A percentile compares a stretch with the other conserved stretches of the same genome.
Conservation (phyloP, 2,113 vertebrate genomes). For the Hippocampus zosterae region DNA sequence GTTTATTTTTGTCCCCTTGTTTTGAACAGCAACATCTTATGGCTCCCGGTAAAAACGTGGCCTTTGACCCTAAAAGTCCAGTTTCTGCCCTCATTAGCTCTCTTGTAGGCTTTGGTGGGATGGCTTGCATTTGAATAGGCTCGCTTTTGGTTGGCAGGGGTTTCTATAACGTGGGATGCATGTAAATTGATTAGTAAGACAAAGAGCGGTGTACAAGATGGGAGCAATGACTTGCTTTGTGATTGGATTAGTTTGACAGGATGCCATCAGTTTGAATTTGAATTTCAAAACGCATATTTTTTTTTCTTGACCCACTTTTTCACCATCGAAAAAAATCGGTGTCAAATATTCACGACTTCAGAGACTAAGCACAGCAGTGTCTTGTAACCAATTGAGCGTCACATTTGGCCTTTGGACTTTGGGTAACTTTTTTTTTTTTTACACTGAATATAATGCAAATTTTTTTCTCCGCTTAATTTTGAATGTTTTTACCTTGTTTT, state of each 20-base stretch:
- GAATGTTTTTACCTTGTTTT: too few relatives aligned
- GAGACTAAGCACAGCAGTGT: too few relatives aligned
- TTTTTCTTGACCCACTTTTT: background rate
- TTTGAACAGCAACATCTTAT: background rate
- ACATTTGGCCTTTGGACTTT: too few relatives aligned
- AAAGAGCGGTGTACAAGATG: conserved; percentile 19
- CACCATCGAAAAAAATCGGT: too few relatives aligned
- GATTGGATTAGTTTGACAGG: conserved; percentile 8
- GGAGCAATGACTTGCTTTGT: conserved; percentile 16
- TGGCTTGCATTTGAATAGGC: conserved; percentile 22
- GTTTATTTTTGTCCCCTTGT: background rate
- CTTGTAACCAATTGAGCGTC: too few relatives aligned
- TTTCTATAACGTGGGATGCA: conserved; percentile 44
- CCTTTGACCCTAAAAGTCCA: background rate
- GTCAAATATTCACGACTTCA: too few relatives aligned
- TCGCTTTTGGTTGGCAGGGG: conserved; percentile 23
- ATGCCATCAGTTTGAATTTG: background rate
- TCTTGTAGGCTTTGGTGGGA: background rate
- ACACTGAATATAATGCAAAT: too few relatives aligned
- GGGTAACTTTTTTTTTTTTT: background rate
- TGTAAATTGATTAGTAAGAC: conserved; percentile 47
- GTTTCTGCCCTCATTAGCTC: conserved; percentile 3
- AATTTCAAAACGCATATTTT: background rate
- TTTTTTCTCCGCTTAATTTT: too few relatives aligned
- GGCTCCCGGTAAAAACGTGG: background rate